These are phyloP conservation scores for Charadrius vociferus DNA, from an alignment of 2,113 vertebrate genomes.

Conservation along the genomic window DNA sequence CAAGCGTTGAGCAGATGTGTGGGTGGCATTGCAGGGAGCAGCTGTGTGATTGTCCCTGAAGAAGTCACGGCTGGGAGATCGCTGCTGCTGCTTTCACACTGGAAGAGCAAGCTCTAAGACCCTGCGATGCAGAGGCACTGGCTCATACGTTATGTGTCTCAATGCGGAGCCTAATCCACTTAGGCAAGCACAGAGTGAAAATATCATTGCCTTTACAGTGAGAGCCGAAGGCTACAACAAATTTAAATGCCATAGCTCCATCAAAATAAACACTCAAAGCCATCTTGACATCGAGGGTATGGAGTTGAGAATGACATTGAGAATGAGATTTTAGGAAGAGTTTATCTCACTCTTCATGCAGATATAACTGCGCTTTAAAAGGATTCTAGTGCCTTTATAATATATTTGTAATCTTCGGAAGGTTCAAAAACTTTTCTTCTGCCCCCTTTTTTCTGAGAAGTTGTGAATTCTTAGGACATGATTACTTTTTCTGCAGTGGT, in stretches of 20 bases:
- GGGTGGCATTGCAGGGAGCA: neutral
- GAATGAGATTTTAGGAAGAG: slow-evolving; percentile 41
- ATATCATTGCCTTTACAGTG: slow-evolving; percentile 19
- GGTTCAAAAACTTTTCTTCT: neutral
- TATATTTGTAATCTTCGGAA: neutral
- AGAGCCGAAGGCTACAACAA: slow-evolving; percentile 45
- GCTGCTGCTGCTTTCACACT: neutral
- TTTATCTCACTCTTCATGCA: slow-evolving; percentile 41
- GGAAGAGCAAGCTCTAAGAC: neutral
- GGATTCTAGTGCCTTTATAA: neutral
- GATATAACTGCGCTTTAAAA: slow-evolving; percentile 11
- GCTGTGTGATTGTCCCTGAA: neutral
- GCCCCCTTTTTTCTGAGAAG: neutral
- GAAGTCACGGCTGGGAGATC: neutral
- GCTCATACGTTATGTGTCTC: neutral
- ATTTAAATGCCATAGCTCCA: slow-evolving; percentile 22
- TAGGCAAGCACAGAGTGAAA: slow-evolving; percentile 47
- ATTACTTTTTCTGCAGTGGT: neutral
- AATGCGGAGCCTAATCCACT: slow-evolving; percentile 52
- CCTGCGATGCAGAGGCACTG: neutral
- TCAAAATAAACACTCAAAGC: slow-evolving; percentile 43
- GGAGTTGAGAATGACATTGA: slow-evolving; percentile 9
- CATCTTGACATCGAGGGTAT: neutral
- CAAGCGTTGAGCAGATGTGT: neutral
- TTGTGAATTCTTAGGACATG: neutral